Conservation (phyloP, 2,797 vertebrate genomes). For the Enteromius unitaeniatus region DNA sequence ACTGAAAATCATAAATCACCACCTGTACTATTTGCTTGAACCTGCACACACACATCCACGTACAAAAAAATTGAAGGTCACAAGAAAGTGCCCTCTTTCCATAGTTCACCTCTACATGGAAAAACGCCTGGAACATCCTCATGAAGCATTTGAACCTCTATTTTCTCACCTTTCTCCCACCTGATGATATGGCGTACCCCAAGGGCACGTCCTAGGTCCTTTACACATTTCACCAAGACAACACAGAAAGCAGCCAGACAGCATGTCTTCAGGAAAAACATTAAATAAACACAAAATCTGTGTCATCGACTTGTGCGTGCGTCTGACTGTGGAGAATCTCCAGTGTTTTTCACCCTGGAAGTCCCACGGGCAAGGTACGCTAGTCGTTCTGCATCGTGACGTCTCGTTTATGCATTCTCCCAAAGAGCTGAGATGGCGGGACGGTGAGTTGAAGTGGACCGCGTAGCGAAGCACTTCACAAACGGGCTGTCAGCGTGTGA, state of each 20-base stretch:
- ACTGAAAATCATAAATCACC: slow-evolving; percentile 79
- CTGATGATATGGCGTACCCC: slow-evolving; percentile 12
- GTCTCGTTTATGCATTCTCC: slow-evolving; percentile 53
- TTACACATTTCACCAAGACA: not conserved
- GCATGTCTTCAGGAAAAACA: not conserved
- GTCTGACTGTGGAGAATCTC: slow-evolving; percentile 31
- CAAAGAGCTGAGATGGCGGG: slow-evolving; percentile 60
- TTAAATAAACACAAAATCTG: slow-evolving; percentile 13
- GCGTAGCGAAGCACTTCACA: slow-evolving; percentile 53
- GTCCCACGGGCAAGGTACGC: slow-evolving; percentile 24
- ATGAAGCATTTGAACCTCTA: slow-evolving; percentile 34
- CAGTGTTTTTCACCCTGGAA: slow-evolving; percentile 30
- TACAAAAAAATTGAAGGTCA: slow-evolving; percentile 44
- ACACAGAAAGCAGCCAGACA: not conserved
- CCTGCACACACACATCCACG: slow-evolving; percentile 44
- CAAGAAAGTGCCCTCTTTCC: slow-evolving; percentile 47
- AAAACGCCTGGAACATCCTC: slow-evolving; percentile 10
- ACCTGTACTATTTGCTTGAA: slow-evolving; percentile 57
- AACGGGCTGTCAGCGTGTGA: slow-evolving; percentile 66
- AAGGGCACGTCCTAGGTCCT: not conserved
- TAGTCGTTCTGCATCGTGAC: slow-evolving; percentile 37
- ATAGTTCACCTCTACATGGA: slow-evolving; percentile 45
- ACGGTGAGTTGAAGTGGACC: slow-evolving; percentile 54
- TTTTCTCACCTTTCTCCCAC: slow-evolving; percentile 26
- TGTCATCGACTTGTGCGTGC: slow-evolving; percentile 6